A percentile compares a stretch with the other conserved stretches of the same genome.
These are phyloP conservation scores for Chionoecetes opilio DNA, from an alignment of 1,140 invertebrate genomes.

Conservation along the genomic window DNA sequence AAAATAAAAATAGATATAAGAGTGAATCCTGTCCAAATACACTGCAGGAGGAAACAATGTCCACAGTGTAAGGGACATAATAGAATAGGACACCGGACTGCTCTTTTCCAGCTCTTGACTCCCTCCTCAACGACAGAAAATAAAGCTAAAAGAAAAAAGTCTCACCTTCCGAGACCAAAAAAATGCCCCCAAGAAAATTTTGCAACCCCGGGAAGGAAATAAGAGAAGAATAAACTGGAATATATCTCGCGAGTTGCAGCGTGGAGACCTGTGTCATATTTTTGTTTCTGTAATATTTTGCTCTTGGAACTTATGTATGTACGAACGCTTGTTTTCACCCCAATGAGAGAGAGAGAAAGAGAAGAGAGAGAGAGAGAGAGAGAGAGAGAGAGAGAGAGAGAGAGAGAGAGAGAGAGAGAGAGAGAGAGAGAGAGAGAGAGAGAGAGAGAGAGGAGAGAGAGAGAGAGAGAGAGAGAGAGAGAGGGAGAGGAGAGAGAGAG, in stretches of 20 bases:
- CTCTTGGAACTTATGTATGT: too few relatives aligned
- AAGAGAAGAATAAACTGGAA: neutral
- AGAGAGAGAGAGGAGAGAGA: constrained; percentile 6
- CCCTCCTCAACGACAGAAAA: neutral
- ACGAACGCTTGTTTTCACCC: too few relatives aligned
- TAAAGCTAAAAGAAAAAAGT: neutral
- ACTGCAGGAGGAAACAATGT: neutral
- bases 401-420: neutral
- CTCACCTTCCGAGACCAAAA: neutral
- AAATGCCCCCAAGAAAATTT: neutral
- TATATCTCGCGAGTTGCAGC: neutral
- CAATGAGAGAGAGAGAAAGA: constrained; percentile 8
- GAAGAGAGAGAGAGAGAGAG: constrained; percentile 39
- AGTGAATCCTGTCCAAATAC: neutral
- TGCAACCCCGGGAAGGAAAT: neutral
- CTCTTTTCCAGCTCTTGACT: neutral
- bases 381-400: constrained; percentile 32
- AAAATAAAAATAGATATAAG: neutral
- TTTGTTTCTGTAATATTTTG: too few relatives aligned
- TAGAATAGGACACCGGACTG: neutral
- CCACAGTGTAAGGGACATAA: constrained; percentile 7
- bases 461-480: too few relatives aligned
- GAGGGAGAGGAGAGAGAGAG: too few relatives aligned
- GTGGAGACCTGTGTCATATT: neutral
- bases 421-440: neutral